These are phyloP conservation scores for Camponotus pennsylvanicus DNA, from an alignment of 1,140 invertebrate species.

Conservation along the genomic window DNA sequence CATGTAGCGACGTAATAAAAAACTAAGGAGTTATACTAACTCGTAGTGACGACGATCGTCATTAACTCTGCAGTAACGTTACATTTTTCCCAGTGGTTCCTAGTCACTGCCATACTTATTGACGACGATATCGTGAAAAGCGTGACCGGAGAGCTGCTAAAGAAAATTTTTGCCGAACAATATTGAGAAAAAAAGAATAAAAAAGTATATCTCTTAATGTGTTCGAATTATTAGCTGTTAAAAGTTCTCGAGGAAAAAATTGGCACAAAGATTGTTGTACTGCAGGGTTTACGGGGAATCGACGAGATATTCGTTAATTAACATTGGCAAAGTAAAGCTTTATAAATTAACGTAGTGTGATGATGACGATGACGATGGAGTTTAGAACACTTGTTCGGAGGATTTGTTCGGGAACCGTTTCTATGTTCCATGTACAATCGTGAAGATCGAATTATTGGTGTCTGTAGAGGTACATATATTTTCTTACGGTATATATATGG, in stretches of 20 bases:
- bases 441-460: constrained; percentile 74
- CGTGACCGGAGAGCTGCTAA: constrained; percentile 59
- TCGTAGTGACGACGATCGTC: constrained; percentile 63
- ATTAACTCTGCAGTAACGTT: constrained; percentile 73
- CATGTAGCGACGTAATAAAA: constrained; percentile 48
- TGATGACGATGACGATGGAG: constrained; percentile 35
- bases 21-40: constrained; percentile 45
- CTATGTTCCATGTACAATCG: constrained; percentile 69
- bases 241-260: constrained; percentile 40
- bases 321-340: constrained; percentile 69
- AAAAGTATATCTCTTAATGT: constrained; percentile 54
- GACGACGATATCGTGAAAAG: constrained; percentile 54
- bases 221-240: constrained; percentile 62
- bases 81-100: constrained; percentile 57
- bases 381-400: constrained; percentile 57
- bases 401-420: constrained; percentile 65
- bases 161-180: constrained; percentile 47
- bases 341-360: constrained; percentile 55
- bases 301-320: constrained; percentile 68
- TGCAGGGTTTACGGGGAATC: constrained; percentile 74
- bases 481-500: constrained; percentile 68
- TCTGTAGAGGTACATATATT: constrained; percentile 77
- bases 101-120: constrained; percentile 58
- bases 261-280: constrained; percentile 59
- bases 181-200: constrained; percentile 31